Percentiles rank a stretch among this genome's conserved stretches.
phyloP scores from a whole-genome alignment of 2,113 vertebrate species.

The Melospiza melodia region DNA sequence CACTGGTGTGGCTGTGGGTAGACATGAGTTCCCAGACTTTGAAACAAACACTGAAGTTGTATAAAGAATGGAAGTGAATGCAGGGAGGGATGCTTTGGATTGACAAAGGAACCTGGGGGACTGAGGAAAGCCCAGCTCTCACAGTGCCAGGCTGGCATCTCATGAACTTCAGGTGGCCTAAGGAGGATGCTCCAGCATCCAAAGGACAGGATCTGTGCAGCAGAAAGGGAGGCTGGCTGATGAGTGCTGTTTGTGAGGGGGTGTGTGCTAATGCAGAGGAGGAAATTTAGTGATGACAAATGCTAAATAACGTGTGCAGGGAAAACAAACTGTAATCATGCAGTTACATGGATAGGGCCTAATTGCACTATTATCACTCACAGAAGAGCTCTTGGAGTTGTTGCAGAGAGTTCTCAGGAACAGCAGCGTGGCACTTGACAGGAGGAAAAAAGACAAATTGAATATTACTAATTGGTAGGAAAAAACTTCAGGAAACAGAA shows the following conservation, averaged over 20 bases:
- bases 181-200: background rate
- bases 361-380: conserved; percentile 28
- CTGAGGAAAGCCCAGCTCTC: background rate
- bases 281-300: conserved; percentile 4
- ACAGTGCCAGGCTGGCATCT: background rate
- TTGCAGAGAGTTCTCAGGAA: conserved; percentile 10
- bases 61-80: background rate
- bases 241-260: background rate
- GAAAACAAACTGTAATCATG: conserved; percentile 26
- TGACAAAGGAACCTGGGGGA: background rate
- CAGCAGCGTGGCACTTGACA: background rate
- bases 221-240: background rate
- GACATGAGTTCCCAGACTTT: background rate
- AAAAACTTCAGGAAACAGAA: background rate
- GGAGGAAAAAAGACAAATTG: background rate
- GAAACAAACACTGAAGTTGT: background rate
- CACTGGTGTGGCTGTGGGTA: background rate
- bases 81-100: background rate
- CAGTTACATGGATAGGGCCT: conserved; percentile 20
- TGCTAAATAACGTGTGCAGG: background rate
- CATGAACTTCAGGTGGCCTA: background rate
- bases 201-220: background rate
- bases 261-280: background rate
- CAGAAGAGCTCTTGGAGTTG: background rate
- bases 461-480: background rate